A percentile compares a stretch with the other conserved stretches of the same genome.
phyloP scores from a whole-genome alignment of 1,140 invertebrate species.

The Bombus superbus region DNA sequence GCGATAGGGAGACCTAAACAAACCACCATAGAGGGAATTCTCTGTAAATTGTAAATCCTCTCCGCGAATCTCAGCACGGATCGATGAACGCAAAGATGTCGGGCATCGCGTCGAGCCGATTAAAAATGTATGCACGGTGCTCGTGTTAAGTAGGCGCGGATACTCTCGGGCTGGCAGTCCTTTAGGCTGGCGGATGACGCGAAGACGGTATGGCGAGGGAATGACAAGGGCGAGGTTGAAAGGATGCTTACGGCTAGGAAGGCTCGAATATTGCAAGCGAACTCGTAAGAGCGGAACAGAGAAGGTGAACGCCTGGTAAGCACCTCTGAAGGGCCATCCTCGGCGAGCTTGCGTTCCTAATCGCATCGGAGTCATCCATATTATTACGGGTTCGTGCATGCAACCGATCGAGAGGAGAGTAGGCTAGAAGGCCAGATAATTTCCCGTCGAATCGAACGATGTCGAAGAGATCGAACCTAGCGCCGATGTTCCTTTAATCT shows the following conservation, averaged over 20 bases:
- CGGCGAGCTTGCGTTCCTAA: conserved; percentile 75
- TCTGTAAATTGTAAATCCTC: not conserved
- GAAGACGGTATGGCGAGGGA: conserved; percentile 35
- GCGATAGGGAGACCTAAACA: not conserved
- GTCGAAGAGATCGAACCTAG: conserved; percentile 26
- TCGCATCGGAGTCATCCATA: conserved; percentile 78
- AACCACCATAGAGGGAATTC: not conserved
- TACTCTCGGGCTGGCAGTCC: conserved; percentile 64
- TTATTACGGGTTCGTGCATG: conserved; percentile 75
- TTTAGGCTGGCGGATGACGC: conserved; percentile 55
- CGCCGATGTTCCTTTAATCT: conserved; percentile 29
- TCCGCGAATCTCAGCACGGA: conserved; percentile 1
- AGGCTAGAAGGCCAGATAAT: not conserved
- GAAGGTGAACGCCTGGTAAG: conserved; percentile 74
- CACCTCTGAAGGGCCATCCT: conserved; percentile 74
- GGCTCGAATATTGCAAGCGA: conserved; percentile 59
- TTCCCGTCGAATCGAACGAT: not conserved
- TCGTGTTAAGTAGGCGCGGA: conserved; percentile 73
- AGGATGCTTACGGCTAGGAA: conserved; percentile 40
- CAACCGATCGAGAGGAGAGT: conserved; percentile 36
- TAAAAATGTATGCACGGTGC: conserved; percentile 75
- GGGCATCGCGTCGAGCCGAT: conserved; percentile 66
- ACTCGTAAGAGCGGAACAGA: conserved; percentile 14
- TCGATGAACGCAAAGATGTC: conserved; percentile 50
- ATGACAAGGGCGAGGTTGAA: conserved; percentile 50